These are phyloP conservation scores for Diloba caeruleocephala DNA, from an alignment of 2,888 invertebrate genomes.

Conservation along the genomic window DNA sequence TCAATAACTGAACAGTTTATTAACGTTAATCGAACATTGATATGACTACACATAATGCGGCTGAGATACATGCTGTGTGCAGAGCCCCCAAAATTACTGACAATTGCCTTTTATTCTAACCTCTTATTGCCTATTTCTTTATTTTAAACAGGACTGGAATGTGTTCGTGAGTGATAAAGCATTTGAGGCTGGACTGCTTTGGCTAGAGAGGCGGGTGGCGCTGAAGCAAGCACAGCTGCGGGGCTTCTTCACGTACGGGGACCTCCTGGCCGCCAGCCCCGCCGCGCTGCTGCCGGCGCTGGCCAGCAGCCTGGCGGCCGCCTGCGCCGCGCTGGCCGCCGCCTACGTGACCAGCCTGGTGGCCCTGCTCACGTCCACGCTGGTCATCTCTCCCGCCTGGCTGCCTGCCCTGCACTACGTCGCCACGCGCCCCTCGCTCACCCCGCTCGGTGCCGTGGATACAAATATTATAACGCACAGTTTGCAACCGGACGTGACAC, in stretches of 20 bases:
- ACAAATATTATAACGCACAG: conserved; percentile 51
- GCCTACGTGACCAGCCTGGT: conserved; percentile 47
- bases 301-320: conserved; percentile 47
- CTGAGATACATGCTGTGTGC: too few species aligned
- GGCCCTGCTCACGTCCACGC: conserved; percentile 56
- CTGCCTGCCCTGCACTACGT: conserved; percentile 45
- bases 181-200: conserved; percentile 92
- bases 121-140: not conserved
- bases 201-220: conserved; percentile 93
- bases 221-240: conserved; percentile 91
- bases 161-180: conserved; percentile 93
- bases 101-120: too few species aligned
- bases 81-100: too few species aligned
- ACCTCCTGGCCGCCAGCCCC: conserved; percentile 90
- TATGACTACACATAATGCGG: too few species aligned
- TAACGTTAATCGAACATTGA: too few species aligned
- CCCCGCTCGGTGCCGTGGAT: conserved; percentile 46
- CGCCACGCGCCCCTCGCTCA: conserved; percentile 40
- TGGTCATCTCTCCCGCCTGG: conserved; percentile 59
- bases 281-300: conserved; percentile 75
- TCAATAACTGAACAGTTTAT: too few species aligned
- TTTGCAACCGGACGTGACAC: conserved; percentile 36
- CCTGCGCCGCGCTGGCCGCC: conserved; percentile 53
- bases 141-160: conserved; percentile 93
- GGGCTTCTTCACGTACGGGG: conserved; percentile 95